Conservation (phyloP, 2,797 vertebrate genomes). For the Lithobates sylvaticus region DNA sequence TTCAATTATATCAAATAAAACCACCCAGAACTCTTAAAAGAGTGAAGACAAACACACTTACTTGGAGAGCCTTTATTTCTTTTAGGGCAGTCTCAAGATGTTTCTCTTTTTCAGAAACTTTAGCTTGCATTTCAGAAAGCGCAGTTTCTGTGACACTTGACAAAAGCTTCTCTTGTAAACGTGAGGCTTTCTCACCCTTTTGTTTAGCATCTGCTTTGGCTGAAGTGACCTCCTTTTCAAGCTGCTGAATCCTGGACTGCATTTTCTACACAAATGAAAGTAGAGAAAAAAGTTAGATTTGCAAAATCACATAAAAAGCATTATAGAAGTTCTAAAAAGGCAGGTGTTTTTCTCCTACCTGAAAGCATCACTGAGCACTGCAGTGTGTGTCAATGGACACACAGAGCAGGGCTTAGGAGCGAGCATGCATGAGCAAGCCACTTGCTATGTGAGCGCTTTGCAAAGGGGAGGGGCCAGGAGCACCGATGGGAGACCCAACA, state of each 20-base stretch:
- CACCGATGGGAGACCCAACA: too few relatives aligned
- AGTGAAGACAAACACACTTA: constrained; percentile 47
- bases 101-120: constrained; percentile 74
- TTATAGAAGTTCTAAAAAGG: too few relatives aligned
- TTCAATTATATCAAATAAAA: not conserved
- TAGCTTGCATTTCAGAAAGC: constrained; percentile 65
- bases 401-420: too few relatives aligned
- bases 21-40: not conserved
- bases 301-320: too few relatives aligned
- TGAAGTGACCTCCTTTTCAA: constrained; percentile 73
- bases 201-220: constrained; percentile 64
- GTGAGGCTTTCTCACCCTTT: constrained; percentile 75
- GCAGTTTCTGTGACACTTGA: constrained; percentile 50
- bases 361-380: too few relatives aligned
- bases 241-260: constrained; percentile 68
- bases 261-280: constrained; percentile 62
- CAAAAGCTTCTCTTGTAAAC: constrained; percentile 79
- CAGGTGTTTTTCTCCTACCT: too few relatives aligned
- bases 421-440: too few relatives aligned
- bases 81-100: constrained; percentile 65
- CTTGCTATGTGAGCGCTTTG: too few relatives aligned
- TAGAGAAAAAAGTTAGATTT: too few relatives aligned
- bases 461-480: too few relatives aligned
- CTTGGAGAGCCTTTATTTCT: constrained; percentile 71
- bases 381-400: too few relatives aligned